Conservation (phyloP, 2,113 vertebrate species). For the Acanthochromis polyacanthus region DNA sequence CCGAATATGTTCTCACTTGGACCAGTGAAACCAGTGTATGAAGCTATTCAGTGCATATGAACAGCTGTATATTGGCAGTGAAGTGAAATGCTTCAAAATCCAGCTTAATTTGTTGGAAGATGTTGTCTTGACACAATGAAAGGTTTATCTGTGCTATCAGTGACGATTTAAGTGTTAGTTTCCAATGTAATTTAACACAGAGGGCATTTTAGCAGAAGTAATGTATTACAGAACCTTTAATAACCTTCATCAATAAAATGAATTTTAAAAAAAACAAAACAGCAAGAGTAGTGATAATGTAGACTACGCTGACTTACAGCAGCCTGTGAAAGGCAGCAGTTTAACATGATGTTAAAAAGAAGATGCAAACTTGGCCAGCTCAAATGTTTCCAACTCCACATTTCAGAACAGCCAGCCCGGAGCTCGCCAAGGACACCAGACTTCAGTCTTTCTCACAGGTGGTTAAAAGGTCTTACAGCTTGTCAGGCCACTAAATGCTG, state of each 20-base stretch:
- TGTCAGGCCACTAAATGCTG: slow-evolving; percentile 4
- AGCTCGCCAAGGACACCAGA: not conserved
- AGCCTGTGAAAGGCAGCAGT: not conserved
- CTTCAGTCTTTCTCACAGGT: not conserved
- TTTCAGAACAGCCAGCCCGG: slow-evolving; percentile 3
- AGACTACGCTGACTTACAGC: not conserved
- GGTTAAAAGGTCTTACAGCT: not conserved
- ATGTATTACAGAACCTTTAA: too few relatives aligned
- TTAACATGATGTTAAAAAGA: not conserved
- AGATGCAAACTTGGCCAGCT: not conserved
- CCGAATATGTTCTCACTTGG: slow-evolving; percentile 29
- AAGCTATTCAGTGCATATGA: slow-evolving; percentile 8
- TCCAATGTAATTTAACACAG: not conserved
- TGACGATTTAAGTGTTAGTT: slow-evolving; percentile 9
- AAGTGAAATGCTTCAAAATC: not conserved
- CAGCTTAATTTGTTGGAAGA: not conserved
- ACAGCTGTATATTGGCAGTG: not conserved
- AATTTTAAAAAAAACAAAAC: too few relatives aligned
- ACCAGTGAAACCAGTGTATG: slow-evolving; percentile 18
- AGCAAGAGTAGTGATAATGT: too few relatives aligned
- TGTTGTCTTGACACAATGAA: not conserved
- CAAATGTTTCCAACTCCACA: not conserved
- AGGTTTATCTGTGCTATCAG: not conserved
- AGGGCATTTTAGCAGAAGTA: too few relatives aligned
- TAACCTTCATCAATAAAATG: too few relatives aligned